A percentile compares a stretch with the other conserved stretches of the same genome.
Evolutionary conservation across 92 coral and sea anemone species (phyloP).

Genomic region (Porites lobata): DNA sequence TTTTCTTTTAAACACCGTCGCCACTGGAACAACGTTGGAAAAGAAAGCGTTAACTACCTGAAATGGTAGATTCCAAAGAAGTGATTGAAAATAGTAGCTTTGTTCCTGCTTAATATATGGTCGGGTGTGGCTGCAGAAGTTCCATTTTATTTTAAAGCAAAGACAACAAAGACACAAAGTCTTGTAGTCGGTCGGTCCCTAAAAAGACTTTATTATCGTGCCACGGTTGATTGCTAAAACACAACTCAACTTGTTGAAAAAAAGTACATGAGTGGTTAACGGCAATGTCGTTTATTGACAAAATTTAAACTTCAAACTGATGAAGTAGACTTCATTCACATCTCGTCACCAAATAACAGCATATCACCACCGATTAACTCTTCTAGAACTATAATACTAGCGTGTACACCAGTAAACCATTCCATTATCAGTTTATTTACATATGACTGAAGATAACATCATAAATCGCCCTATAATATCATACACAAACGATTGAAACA

Average conservation of each 20-base stretch:
- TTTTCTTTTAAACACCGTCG: no score
- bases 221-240: not conserved
- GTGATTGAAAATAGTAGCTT: no score
- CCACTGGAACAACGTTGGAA: no score
- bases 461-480: conserved; percentile 80
- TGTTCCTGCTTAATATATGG: no score
- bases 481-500: conserved; percentile 71
- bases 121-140: no score
- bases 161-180: no score
- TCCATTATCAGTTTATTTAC: conserved; percentile 93
- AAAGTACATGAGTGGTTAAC: conserved; percentile 19
- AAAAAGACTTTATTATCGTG: not conserved
- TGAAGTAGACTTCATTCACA: conserved; percentile 56
- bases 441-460: conserved; percentile 87
- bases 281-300: conserved; percentile 62
- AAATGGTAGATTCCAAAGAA: no score
- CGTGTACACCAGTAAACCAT: conserved; percentile 60
- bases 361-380: conserved; percentile 25
- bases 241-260: conserved; percentile 29
- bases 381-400: conserved; percentile 40
- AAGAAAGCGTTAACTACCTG: no score
- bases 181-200: no score
- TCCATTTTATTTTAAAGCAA: no score
- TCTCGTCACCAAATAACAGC: conserved; percentile 55
- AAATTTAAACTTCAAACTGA: conserved; percentile 47